These are phyloP conservation scores for Dasyurus viverrinus DNA, from an alignment of 2,113 vertebrate species.

Conservation along the genomic window DNA sequence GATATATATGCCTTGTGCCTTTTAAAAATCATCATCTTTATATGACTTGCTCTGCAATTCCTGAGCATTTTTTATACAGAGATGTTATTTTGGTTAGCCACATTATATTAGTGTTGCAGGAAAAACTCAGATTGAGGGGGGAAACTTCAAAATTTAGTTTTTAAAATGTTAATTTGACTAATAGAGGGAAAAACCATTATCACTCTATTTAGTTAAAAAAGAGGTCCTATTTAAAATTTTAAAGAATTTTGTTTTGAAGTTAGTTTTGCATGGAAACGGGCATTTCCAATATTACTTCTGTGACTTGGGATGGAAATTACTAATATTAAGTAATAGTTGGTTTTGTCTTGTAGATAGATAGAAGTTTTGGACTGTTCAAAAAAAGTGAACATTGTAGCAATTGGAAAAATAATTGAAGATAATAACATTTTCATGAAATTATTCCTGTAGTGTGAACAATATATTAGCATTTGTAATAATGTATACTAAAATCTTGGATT, in stretches of 20 bases:
- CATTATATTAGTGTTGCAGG: not conserved
- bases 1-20: not conserved
- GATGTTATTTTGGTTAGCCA: not conserved
- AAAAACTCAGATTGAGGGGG: not conserved
- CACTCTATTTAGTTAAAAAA: not conserved
- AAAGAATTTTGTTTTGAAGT: conserved; percentile 34
- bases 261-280: not conserved
- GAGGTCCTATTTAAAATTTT: not conserved
- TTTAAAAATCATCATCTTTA: not conserved
- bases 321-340: conserved; percentile 27
- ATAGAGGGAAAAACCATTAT: not conserved
- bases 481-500: conserved; percentile 31
- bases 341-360: conserved; percentile 22
- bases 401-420: not conserved
- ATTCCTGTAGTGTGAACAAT: conserved; percentile 3
- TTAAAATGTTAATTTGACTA: not conserved
- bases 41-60: not conserved
- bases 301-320: conserved; percentile 4
- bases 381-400: not conserved
- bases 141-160: not conserved
- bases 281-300: conserved; percentile 43
- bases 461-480: not conserved
- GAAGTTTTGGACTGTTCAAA: conserved; percentile 12
- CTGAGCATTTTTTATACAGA: not conserved
- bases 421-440: conserved; percentile 43